Percentiles rank a stretch among this genome's conserved stretches.
Conservation (phyloP, 2,113 vertebrate species). For the Aphyosemion australe region DNA sequence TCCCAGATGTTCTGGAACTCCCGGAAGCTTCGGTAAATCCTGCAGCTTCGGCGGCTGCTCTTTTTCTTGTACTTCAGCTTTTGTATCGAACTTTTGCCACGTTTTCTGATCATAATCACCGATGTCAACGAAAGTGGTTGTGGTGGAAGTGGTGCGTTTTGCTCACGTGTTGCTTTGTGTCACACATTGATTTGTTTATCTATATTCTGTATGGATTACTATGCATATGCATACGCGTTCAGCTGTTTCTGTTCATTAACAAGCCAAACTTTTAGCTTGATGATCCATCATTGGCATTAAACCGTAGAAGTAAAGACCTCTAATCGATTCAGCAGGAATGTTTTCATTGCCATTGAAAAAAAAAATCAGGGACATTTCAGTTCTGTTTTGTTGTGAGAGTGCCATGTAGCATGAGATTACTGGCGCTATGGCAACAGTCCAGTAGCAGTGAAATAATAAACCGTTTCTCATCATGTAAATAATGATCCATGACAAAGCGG, state of each 20-base stretch:
- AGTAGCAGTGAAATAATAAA: conserved; percentile 50
- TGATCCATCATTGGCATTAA: conserved; percentile 16
- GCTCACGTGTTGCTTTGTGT: conserved; percentile 62
- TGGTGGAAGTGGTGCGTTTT: conserved; percentile 62
- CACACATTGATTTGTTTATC: conserved; percentile 58
- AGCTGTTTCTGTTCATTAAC: conserved; percentile 32
- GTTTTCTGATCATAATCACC: conserved; percentile 56
- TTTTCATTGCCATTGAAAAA: conserved; percentile 26
- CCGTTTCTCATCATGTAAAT: conserved; percentile 25
- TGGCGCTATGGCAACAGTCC: conserved; percentile 47
- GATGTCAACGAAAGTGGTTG: conserved; percentile 62
- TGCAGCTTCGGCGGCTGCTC: conserved; percentile 49
- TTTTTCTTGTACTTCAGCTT: conserved; percentile 48
- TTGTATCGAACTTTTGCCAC: conserved; percentile 51
- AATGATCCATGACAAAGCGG: conserved; percentile 38
- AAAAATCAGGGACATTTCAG: conserved; percentile 55
- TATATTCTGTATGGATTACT: conserved; percentile 69
- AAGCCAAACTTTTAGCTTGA: conserved; percentile 28
- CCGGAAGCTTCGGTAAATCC: conserved; percentile 26
- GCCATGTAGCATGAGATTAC: conserved; percentile 66
- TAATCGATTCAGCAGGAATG: conserved; percentile 36
- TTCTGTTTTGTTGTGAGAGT: conserved; percentile 39
- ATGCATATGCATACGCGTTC: conserved; percentile 75
- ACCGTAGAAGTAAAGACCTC: conserved; percentile 9
- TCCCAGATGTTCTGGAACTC: not conserved